These are phyloP conservation scores for Pemphigus obesinymphae DNA, from an alignment of 1,140 invertebrate species.

Conservation along the genomic window DNA sequence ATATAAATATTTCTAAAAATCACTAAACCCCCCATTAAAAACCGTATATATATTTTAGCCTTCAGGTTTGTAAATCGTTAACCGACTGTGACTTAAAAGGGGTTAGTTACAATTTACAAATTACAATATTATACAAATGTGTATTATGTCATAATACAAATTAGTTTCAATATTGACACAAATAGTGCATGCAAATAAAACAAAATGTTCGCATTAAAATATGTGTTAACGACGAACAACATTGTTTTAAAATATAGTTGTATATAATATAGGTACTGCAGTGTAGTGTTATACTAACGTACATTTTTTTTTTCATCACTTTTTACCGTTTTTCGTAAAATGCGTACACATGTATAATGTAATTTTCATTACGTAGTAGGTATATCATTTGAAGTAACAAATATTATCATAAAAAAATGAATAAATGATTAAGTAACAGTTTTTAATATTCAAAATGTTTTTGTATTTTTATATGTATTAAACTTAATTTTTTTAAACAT, in stretches of 20 bases:
- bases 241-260: conserved; percentile 6
- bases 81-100: not conserved
- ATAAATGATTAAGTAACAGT: not conserved
- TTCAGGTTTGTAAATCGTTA: not conserved
- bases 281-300: not conserved
- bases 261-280: not conserved
- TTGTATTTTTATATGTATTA: too few relatives aligned
- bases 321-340: not conserved
- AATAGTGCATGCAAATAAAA: conserved; percentile 20
- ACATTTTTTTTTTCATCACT: not conserved
- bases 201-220: not conserved
- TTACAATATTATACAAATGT: too few relatives aligned
- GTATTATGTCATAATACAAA: not conserved
- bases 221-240: not conserved
- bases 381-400: not conserved
- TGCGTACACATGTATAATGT: too few relatives aligned
- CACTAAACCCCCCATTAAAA: too few relatives aligned
- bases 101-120: not conserved
- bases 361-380: not conserved
- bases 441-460: too few relatives aligned
- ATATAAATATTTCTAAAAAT: too few relatives aligned
- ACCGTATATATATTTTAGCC: too few relatives aligned
- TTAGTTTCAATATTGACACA: not conserved
- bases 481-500: too few relatives aligned
- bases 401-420: not conserved